Base-by-base conservation (phyloP, 1,140 invertebrate species). In the Phocides pigmalion region DNA sequence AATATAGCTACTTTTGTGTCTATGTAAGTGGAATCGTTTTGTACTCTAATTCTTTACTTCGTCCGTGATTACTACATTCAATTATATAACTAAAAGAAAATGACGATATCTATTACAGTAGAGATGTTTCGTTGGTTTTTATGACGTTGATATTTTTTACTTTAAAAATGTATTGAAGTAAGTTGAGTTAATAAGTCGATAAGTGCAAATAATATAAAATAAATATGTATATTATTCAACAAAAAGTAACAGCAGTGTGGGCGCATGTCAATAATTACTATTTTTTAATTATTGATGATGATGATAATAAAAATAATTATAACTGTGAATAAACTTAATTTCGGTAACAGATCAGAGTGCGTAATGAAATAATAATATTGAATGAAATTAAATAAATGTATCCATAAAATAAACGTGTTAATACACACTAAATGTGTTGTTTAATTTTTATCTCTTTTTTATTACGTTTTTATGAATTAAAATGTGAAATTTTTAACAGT, bases 331-430 rank as follows among this genome's bases (percentile, higher is more conserved):
- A 76, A 54, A 44, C 68, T 70, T 73, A 69, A 71, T 79, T 65
- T 76, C 73, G 59, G 74, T 78, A 76, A 84, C 77, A 68, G 58
- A 62, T 72, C 68, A 64, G 47, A 72, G 63, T 62, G 41, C 58
- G 50, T 68, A 70, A 72, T 65, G 69, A 70, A 72, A 68, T 75
- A 81, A 71, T 68, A 76, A 76, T 80, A 76, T 80, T 77, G 25
- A 72, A 62, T 63, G 53, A 68, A 64, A 67, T 62, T 50, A 50
- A 82, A 71, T 76, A 65, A 75, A 75, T 89, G 77, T 87, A 89
- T 82, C 72, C 77, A 74, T 79, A 76, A 81, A 80, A 88, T 79
- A 82, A 82, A 76, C 81, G 81, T 87, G 81, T 87, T 86, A 86
- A 86, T 84, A 76, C 62, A 66, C 83, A 87, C 82, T 84, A 84